Evolutionary conservation across 1,140 invertebrate genomes (phyloP), one percentile per base, ranked within the genome.

Genomic region (Papilio aristodemus): DNA sequence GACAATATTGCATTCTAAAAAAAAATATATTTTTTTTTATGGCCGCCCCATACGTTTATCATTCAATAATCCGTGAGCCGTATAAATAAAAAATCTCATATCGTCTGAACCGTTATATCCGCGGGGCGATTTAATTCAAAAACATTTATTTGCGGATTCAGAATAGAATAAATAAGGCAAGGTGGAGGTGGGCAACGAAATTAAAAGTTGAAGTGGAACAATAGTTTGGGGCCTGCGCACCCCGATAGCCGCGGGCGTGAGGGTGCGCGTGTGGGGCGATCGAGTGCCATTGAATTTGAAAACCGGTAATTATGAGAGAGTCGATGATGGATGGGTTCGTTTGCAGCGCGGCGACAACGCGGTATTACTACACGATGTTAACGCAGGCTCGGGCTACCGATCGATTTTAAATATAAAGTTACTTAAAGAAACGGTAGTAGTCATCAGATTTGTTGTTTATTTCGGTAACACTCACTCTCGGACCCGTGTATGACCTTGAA

Each of bases 181-280:
- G 67, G 60, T 70, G 68, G 71, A 76, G 74, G 74, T 76, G 70
- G 71, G 43, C 32, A 32, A 39, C 68, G 62, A 71, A 75, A 76
- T 73, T 73, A 71, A 76, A 76, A 76, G 19, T 73, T 70, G 63
- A 72, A 76, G 70, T 70, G 58, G 71, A 70, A 72, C 71, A 75
- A 75, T 75, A 71, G 68, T 70, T 66, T 14, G 25, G 63, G 63
- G 27, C 63, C 19, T 46, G 25, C 63, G 17, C 63, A 46, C 63
- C 63, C 63, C 39, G 63, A 14, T 27, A 25, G 63, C 63, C 63
- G 63, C 63, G 41, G 59, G 67, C 46, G 38, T 60, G 57, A 69
- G 67, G 64, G 27, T 25, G 60, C 60, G 60, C 60, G n/a, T 17
- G 36, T 39, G 63, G 63, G 63, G 63, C 63, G 63, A 66, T 66